phyloP scores from a whole-genome alignment of 2,888 invertebrate genomes.

The Eledona agricola region DNA sequence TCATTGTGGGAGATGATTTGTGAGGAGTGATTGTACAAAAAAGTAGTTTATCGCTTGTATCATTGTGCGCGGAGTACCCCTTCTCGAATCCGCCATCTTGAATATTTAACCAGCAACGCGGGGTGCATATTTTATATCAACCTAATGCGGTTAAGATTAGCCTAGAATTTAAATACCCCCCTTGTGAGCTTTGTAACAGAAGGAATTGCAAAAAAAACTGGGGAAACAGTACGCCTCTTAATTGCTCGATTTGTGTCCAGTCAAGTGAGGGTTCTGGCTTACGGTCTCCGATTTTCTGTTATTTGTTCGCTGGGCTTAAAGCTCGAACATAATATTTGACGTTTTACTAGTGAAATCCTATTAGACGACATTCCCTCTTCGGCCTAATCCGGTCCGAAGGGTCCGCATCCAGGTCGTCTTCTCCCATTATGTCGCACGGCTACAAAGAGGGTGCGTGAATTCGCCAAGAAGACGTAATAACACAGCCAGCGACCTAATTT shows the following conservation, averaged over 20 bases:
- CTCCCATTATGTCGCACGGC: constrained; percentile 29
- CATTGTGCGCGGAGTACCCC: constrained; percentile 32
- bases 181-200: constrained; percentile 20
- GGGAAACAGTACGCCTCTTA: background rate
- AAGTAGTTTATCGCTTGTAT: constrained; percentile 33
- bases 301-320: constrained; percentile 21
- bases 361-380: constrained; percentile 40
- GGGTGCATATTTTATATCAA: constrained; percentile 54
- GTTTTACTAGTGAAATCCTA: constrained; percentile 43
- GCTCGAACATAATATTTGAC: constrained; percentile 41
- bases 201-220: background rate
- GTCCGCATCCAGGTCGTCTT: constrained; percentile 13
- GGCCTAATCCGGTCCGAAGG: constrained; percentile 27
- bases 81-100: constrained; percentile 47
- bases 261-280: background rate
- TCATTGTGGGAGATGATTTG: constrained; percentile 30
- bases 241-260: background rate
- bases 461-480: constrained; percentile 51
- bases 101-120: constrained; percentile 48
- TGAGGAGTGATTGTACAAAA: constrained; percentile 33
- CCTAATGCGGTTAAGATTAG: constrained; percentile 51
- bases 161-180: constrained; percentile 44
- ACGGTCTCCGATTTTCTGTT: constrained; percentile 7
- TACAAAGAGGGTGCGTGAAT: constrained; percentile 31
- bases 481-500: constrained; percentile 51